phyloP scores from a whole-genome alignment of 2,113 vertebrate species.

The Boleophthalmus pectinirostris region DNA sequence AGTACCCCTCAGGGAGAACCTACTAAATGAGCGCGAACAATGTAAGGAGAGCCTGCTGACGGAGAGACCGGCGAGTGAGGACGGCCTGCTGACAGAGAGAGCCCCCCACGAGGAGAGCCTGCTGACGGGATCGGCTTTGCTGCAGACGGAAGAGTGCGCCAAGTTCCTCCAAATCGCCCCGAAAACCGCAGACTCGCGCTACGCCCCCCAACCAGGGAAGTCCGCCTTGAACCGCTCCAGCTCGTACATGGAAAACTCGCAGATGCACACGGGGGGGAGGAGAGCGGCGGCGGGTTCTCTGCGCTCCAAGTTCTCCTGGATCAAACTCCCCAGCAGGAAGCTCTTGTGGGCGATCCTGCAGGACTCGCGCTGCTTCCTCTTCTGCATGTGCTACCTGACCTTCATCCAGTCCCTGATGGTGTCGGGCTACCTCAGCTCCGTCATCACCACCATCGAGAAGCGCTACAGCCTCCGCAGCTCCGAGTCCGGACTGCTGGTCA shows the following conservation, averaged over 20 bases:
- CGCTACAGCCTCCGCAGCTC: slow-evolving; percentile 96
- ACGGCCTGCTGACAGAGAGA: background rate
- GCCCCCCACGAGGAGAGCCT: slow-evolving; percentile 8
- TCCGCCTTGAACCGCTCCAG: slow-evolving; percentile 63
- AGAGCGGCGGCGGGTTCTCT: slow-evolving; percentile 61
- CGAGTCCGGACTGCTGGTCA: slow-evolving; percentile 95
- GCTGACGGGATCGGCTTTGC: slow-evolving; percentile 54
- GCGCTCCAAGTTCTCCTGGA: slow-evolving; percentile 51
- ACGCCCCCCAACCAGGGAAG: slow-evolving; percentile 64
- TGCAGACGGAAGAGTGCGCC: slow-evolving; percentile 51
- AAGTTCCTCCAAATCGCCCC: slow-evolving; percentile 55
- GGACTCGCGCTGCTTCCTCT: slow-evolving; percentile 88
- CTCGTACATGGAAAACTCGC: slow-evolving; percentile 59
- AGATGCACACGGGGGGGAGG: slow-evolving; percentile 47
- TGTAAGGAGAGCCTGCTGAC: background rate
- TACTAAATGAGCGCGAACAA: background rate
- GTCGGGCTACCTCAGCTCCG: slow-evolving; percentile 97
- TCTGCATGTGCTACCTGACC: slow-evolving; percentile 78
- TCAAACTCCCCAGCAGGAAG: slow-evolving; percentile 74
- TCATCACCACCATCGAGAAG: slow-evolving; percentile 99
- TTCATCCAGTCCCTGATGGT: slow-evolving; percentile 95
- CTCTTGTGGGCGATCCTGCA: slow-evolving; percentile 79
- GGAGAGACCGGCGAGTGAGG: slow-evolving; percentile 7
- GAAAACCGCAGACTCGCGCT: slow-evolving; percentile 42
- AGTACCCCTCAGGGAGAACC: background rate